Conservation (phyloP, 2,888 invertebrate species). For the Dasypolia templi region DNA sequence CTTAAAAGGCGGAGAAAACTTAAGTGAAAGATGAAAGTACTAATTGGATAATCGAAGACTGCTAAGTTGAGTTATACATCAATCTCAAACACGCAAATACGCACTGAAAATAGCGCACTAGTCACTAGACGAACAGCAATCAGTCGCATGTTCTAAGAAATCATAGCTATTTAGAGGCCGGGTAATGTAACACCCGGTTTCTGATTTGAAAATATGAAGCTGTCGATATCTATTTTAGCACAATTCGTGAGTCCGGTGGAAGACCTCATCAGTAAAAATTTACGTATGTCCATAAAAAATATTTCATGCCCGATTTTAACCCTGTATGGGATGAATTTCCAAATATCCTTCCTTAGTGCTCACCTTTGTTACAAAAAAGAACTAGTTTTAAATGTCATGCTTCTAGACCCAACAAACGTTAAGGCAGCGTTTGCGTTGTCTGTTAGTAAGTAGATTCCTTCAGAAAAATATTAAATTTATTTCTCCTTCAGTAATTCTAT, state of each 20-base stretch:
- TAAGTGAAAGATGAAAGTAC: slow-evolving; percentile 46
- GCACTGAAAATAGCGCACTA: slow-evolving; percentile 48
- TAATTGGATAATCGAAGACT: slow-evolving; percentile 40
- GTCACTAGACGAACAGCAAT: slow-evolving; percentile 39
- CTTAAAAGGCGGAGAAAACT: slow-evolving; percentile 7
- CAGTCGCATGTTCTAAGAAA: slow-evolving; percentile 60
- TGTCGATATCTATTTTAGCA: not conserved
- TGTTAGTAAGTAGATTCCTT: too few species aligned
- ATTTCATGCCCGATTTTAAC: too few species aligned
- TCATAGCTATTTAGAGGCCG: slow-evolving; percentile 54
- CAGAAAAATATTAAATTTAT: too few species aligned
- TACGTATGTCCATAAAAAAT: too few species aligned
- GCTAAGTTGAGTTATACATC: slow-evolving; percentile 25
- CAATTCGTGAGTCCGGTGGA: too few species aligned
- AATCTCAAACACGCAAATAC: slow-evolving; percentile 21
- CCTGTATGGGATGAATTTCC: too few species aligned
- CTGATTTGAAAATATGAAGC: not conserved
- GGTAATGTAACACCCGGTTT: slow-evolving; percentile 10
- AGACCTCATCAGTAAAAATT: too few species aligned
- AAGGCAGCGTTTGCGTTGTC: too few species aligned
- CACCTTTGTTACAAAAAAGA: too few species aligned
- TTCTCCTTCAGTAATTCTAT: not conserved
- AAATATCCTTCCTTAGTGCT: too few species aligned
- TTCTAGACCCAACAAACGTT: too few species aligned
- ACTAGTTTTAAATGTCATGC: too few species aligned